phyloP scores from a whole-genome alignment of 1,140 invertebrate genomes.

The Epicauta chinensis region DNA sequence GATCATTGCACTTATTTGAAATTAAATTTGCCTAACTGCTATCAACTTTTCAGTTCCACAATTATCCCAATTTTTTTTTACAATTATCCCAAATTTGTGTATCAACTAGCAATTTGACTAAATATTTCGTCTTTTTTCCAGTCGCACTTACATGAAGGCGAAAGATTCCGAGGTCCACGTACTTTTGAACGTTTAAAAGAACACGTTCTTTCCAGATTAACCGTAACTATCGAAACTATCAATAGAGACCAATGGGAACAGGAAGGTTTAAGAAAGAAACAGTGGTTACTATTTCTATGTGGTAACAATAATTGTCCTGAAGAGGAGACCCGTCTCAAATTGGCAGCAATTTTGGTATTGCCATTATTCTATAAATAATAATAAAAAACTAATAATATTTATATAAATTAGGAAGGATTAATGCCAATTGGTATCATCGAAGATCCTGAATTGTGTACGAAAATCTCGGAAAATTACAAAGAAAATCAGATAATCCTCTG shows the following conservation, averaged over 20 bases:
- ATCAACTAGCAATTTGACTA: too few relatives aligned
- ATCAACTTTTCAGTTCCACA: too few relatives aligned
- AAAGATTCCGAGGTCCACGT: slow-evolving; percentile 43
- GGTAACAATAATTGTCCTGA: slow-evolving; percentile 49
- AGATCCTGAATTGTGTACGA: slow-evolving; percentile 45
- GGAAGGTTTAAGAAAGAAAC: slow-evolving; percentile 26
- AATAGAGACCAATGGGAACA: slow-evolving; percentile 37
- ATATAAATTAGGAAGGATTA: slow-evolving; percentile 47
- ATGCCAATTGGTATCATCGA: slow-evolving; percentile 49
- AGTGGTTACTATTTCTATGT: slow-evolving; percentile 46
- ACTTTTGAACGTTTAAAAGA: slow-evolving; percentile 43
- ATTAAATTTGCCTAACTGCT: too few relatives aligned
- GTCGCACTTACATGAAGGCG: slow-evolving; percentile 40
- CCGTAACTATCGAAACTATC: slow-evolving; percentile 32
- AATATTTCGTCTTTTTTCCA: slow-evolving; percentile 13
- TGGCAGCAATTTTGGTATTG: slow-evolving; percentile 54
- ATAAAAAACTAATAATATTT: slow-evolving; percentile 15
- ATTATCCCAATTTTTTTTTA: too few relatives aligned
- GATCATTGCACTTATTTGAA: too few relatives aligned
- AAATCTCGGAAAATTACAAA: slow-evolving; percentile 39
- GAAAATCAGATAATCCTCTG: slow-evolving; percentile 48
- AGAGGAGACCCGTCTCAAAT: slow-evolving; percentile 49
- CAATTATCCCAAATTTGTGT: too few relatives aligned
- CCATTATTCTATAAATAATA: too few relatives aligned
- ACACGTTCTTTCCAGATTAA: slow-evolving; percentile 44